Evolutionary conservation across 2,113 vertebrate species (phyloP).

Genomic region (Otolemur garnettii): DNA sequence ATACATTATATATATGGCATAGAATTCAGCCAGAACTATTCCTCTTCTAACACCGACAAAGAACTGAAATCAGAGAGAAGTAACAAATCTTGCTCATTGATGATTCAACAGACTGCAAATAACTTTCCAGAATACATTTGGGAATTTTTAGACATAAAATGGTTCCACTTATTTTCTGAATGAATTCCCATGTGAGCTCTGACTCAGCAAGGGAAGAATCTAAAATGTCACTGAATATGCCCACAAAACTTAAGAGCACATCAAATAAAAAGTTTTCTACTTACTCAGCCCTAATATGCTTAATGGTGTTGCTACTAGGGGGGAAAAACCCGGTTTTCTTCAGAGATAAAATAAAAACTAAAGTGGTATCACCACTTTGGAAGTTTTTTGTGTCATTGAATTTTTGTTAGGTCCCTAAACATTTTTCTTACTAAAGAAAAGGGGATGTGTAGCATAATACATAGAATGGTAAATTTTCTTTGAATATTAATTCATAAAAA

Average conservation of each 20-base stretch:
- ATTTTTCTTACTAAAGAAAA: not conserved
- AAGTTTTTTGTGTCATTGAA: not conserved
- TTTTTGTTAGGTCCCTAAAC: not conserved
- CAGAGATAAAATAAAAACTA: not conserved
- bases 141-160: conserved; percentile 21
- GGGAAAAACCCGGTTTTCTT: not conserved
- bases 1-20: not conserved
- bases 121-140: not conserved
- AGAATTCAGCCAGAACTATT: not conserved
- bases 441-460: not conserved
- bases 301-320: not conserved
- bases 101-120: not conserved
- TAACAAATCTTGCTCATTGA: not conserved
- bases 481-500: not conserved
- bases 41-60: not conserved
- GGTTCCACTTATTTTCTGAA: conserved; percentile 39
- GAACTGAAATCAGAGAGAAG: not conserved
- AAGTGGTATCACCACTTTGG: not conserved
- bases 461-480: not conserved
- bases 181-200: conserved; percentile 27
- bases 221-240: not conserved
- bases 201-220: not conserved
- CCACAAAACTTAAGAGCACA: not conserved
- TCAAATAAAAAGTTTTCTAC: not conserved
- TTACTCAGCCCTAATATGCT: not conserved